phyloP scores from a whole-genome alignment of 23 tunicate genomes.

The Botrylloides violaceus region DNA sequence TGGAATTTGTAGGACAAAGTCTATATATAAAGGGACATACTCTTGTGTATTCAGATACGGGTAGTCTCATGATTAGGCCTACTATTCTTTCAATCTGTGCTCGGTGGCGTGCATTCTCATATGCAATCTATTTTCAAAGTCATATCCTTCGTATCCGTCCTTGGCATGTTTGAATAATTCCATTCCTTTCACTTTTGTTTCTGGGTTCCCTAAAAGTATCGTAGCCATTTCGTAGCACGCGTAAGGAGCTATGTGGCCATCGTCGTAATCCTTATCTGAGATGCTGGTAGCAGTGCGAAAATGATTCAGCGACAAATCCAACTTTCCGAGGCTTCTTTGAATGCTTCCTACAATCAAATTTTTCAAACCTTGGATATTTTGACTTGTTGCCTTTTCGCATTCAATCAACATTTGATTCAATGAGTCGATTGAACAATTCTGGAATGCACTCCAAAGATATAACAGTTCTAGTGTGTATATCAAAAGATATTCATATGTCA shows the following conservation, averaged over 20 bases:
- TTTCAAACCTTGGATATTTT: slow-evolving; percentile 48
- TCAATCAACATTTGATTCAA: slow-evolving; percentile 45
- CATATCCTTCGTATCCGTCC: slow-evolving; percentile 53
- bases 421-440: slow-evolving; percentile 52
- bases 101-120: slow-evolving; percentile 85
- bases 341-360: slow-evolving; percentile 52
- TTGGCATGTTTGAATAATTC: slow-evolving; percentile 56
- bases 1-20: no score
- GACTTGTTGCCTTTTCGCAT: slow-evolving; percentile 38
- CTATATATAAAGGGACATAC: no score
- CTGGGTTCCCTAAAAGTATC: slow-evolving; percentile 27
- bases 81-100: slow-evolving; percentile 38
- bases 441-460: slow-evolving; percentile 80
- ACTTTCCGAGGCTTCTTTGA: slow-evolving; percentile 42
- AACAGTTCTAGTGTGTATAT: slow-evolving; percentile 43
- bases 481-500: slow-evolving; percentile 43
- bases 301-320: slow-evolving; percentile 23
- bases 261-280: slow-evolving; percentile 63
- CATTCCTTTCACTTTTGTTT: slow-evolving; percentile 36
- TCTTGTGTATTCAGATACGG: no score
- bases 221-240: slow-evolving; percentile 68
- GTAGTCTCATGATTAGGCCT: no score
- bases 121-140: slow-evolving; percentile 72
- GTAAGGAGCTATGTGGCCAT: slow-evolving; percentile 80
- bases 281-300: slow-evolving; percentile 29